Percentiles rank a stretch among this genome's conserved stretches.
These are phyloP conservation scores for Poecilia gillii DNA, from an alignment of 2,797 vertebrate genomes.

Conservation along the genomic window DNA sequence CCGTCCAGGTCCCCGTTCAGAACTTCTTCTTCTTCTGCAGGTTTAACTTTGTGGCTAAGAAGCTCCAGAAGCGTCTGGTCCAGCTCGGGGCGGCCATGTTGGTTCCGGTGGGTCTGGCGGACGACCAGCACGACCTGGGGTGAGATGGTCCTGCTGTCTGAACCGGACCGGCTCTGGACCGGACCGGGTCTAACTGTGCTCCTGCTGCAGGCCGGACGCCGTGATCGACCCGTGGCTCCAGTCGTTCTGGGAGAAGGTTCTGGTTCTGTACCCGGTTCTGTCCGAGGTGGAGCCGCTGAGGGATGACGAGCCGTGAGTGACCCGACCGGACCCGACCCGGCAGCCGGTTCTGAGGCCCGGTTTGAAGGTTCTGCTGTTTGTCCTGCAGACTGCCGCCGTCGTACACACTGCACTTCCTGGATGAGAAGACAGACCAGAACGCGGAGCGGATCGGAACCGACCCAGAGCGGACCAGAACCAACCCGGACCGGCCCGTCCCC, in stretches of 20 bases:
- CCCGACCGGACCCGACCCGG: background rate
- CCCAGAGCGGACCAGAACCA: constrained; percentile 20
- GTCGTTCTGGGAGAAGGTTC: constrained; percentile 86
- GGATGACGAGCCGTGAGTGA: constrained; percentile 84
- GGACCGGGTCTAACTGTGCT: background rate
- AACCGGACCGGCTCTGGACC: too few species aligned
- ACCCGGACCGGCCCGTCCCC: constrained; percentile 37
- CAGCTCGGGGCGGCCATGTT: constrained; percentile 88
- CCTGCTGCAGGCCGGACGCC: constrained; percentile 85
- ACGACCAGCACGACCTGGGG: constrained; percentile 97
- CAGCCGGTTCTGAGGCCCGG: background rate
- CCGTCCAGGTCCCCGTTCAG: too few species aligned
- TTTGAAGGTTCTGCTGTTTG: background rate
- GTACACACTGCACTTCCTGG: constrained; percentile 84
- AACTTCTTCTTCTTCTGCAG: constrained; percentile 63
- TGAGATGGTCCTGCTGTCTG: constrained; percentile 62
- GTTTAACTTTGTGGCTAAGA: constrained; percentile 97
- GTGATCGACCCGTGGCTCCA: constrained; percentile 90
- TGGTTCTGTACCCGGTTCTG: constrained; percentile 79
- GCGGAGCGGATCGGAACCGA: constrained; percentile 21
- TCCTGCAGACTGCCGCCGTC: constrained; percentile 86
- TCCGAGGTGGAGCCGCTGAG: constrained; percentile 69
- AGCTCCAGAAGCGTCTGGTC: constrained; percentile 89
- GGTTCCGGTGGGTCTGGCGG: constrained; percentile 85
- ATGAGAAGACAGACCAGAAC: constrained; percentile 31